Evolutionary conservation across 1,140 invertebrate genomes (phyloP).

Genomic region (Bombus sibiricus): DNA sequence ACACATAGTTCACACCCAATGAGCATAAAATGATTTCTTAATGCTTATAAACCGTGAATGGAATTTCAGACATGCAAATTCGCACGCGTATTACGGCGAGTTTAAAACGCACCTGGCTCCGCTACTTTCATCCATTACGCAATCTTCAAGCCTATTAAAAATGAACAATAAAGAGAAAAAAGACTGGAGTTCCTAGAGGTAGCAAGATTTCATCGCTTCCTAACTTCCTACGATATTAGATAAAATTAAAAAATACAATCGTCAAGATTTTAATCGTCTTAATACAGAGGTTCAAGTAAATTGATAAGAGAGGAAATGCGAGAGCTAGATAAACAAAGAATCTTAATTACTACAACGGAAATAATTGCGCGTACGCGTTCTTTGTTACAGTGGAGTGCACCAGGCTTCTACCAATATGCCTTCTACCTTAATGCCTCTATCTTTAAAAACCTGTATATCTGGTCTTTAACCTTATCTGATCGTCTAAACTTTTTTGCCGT

Average conservation of each 20-base stretch:
- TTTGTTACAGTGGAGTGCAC: not conserved
- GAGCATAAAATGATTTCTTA: constrained; percentile 42
- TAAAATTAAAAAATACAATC: not conserved
- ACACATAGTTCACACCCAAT: constrained; percentile 36
- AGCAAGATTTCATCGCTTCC: not conserved
- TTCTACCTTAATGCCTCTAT: not conserved
- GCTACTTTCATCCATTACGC: not conserved
- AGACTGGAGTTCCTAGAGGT: not conserved
- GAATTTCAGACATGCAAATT: constrained; percentile 20
- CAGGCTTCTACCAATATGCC: no score
- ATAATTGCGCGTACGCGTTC: no score
- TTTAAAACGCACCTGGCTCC: not conserved
- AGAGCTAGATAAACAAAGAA: not conserved
- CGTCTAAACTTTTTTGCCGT: constrained; percentile 3
- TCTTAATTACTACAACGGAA: not conserved
- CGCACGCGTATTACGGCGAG: not conserved
- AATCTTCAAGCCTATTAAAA: not conserved
- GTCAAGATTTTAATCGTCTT: not conserved
- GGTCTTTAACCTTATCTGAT: constrained; percentile 22
- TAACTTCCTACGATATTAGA: not conserved
- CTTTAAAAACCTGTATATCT: constrained; percentile 19
- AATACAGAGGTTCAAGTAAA: not conserved
- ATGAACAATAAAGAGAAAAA: not conserved
- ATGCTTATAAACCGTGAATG: constrained; percentile 12
- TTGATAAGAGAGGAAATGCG: not conserved